A percentile compares a stretch with the other conserved stretches of the same genome.
Conservation (phyloP, 2,888 invertebrate genomes). For the Nephrotoma flavescens region DNA sequence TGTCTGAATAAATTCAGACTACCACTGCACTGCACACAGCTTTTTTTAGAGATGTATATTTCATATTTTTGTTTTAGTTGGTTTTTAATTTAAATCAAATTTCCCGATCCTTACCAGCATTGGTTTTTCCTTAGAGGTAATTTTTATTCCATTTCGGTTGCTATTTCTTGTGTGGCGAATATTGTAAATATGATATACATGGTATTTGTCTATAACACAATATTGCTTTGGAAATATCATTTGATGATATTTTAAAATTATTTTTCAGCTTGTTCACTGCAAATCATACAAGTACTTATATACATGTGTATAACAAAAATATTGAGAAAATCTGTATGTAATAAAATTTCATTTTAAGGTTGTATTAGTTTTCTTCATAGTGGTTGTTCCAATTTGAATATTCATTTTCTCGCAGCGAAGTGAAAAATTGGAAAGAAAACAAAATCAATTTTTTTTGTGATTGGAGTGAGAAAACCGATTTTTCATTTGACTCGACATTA, state of each 20-base stretch:
- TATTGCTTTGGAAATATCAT: too few relatives aligned
- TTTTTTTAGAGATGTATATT: background rate
- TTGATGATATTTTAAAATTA: too few relatives aligned
- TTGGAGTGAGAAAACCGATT: background rate
- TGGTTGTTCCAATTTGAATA: background rate
- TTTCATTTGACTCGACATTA: background rate
- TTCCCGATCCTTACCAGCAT: background rate
- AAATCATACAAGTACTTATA: background rate
- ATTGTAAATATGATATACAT: background rate
- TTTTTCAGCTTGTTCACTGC: too few relatives aligned
- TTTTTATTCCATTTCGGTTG: background rate
- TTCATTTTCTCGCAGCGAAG: background rate
- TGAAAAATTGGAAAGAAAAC: background rate
- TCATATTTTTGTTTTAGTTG: background rate
- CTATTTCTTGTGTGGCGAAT: background rate
- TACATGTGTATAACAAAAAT: background rate
- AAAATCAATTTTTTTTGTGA: background rate
- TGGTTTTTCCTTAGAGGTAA: background rate
- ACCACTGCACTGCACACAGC: background rate
- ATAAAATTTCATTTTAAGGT: background rate
- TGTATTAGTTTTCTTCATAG: background rate
- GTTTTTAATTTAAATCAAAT: background rate
- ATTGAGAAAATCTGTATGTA: background rate
- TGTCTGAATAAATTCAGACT: background rate
- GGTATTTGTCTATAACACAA: too few relatives aligned